Evolutionary conservation across 2,113 vertebrate genomes (phyloP).

Genomic region (Rhinichthys klamathensis): DNA sequence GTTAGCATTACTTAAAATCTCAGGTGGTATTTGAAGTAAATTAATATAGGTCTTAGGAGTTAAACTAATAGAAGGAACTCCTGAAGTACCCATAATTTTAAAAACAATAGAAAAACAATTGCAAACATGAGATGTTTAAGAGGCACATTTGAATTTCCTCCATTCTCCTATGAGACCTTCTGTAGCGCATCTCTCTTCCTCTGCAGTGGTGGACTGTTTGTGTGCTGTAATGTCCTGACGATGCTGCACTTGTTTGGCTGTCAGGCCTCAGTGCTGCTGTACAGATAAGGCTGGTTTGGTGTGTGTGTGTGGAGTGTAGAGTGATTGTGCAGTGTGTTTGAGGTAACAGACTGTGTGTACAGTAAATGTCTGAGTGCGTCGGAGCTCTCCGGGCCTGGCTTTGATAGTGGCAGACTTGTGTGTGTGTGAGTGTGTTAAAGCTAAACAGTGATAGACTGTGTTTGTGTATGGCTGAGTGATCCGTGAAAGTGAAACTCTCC

Average conservation of each 20-base stretch:
- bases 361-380: conserved; percentile 26
- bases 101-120: not conserved
- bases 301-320: conserved; percentile 29
- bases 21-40: not conserved
- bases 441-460: conserved; percentile 32
- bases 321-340: conserved; percentile 30
- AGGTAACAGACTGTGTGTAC: conserved; percentile 38
- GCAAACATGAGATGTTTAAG: not conserved
- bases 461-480: conserved; percentile 43
- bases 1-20: not conserved
- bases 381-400: conserved; percentile 39
- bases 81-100: not conserved
- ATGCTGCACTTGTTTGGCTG: conserved; percentile 44
- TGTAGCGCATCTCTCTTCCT: not conserved
- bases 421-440: conserved; percentile 16
- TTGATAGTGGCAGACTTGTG: conserved; percentile 32
- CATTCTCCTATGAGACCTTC: not conserved
- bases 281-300: conserved; percentile 47
- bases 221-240: conserved; percentile 40
- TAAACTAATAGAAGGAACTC: not conserved
- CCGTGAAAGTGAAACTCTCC: conserved; percentile 33
- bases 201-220: conserved; percentile 17
- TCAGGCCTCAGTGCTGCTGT: conserved; percentile 33
- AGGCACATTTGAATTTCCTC: not conserved
- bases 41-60: not conserved